Percentiles rank a stretch among this genome's conserved stretches.
phyloP scores from a whole-genome alignment of 2,888 invertebrate genomes.

The Acanthosoma haemorrhoidale region DNA sequence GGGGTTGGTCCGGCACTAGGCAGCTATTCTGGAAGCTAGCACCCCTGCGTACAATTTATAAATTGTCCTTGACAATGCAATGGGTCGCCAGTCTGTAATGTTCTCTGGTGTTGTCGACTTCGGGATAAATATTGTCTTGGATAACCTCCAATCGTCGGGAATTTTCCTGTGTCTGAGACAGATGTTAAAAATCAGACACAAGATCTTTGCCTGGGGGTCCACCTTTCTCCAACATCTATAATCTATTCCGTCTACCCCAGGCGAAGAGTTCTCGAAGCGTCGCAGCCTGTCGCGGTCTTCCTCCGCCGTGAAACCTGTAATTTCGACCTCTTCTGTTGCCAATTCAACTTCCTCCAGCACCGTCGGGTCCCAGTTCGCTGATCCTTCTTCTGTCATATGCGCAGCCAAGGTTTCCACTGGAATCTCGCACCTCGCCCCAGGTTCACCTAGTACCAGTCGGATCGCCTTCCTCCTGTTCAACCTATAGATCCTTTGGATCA shows the following conservation, averaged over 20 bases:
- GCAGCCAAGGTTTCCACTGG: too few relatives aligned
- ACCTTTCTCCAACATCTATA: background rate
- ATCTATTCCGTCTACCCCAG: background rate
- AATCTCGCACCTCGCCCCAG: too few relatives aligned
- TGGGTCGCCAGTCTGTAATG: conserved; percentile 43
- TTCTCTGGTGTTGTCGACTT: conserved; percentile 35
- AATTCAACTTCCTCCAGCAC: too few relatives aligned
- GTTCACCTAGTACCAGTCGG: too few relatives aligned
- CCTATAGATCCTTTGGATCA: background rate
- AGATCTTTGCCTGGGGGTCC: background rate
- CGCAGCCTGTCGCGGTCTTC: background rate
- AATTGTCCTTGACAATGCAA: conserved; percentile 42
- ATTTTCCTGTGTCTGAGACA: conserved; percentile 2
- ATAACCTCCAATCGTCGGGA: conserved; percentile 30
- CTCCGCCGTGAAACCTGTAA: too few relatives aligned
- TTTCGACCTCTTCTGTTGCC: too few relatives aligned
- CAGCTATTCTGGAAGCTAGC: conserved; percentile 20
- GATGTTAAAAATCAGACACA: background rate
- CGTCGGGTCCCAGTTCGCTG: too few relatives aligned
- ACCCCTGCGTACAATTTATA: too few relatives aligned
- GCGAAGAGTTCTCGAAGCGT: background rate
- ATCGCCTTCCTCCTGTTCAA: too few relatives aligned
- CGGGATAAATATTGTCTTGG: conserved; percentile 33
- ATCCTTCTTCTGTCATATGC: too few relatives aligned
- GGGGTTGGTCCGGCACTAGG: background rate